Conservation (phyloP, 1,140 invertebrate genomes). For the Conus ventricosus region DNA sequence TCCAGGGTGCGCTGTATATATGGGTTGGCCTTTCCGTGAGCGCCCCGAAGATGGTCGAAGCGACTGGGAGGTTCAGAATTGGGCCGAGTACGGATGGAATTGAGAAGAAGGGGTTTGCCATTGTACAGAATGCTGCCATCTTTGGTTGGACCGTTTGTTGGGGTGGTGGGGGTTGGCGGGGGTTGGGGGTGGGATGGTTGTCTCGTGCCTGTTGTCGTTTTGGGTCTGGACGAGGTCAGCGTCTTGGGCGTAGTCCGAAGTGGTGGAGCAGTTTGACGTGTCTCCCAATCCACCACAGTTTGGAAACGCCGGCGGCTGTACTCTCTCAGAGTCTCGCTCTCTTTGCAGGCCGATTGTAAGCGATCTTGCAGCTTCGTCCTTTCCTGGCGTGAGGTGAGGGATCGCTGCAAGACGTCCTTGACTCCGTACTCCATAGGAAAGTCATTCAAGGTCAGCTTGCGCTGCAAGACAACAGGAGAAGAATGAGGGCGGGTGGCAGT, state of each 20-base stretch:
- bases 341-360: background rate
- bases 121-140: slow-evolving; percentile 33
- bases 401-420: slow-evolving; percentile 12
- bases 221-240: background rate
- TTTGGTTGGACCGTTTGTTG: slow-evolving; percentile 28
- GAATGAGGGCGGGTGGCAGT: slow-evolving; percentile 1
- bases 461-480: slow-evolving; percentile 29
- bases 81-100: slow-evolving; percentile 21
- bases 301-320: slow-evolving; percentile 31
- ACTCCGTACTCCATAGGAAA: slow-evolving; percentile 31
- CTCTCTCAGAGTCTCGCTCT: slow-evolving; percentile 31
- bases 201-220: background rate
- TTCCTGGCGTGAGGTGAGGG: background rate
- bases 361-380: slow-evolving; percentile 6
- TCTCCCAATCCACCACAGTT: slow-evolving; percentile 13
- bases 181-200: background rate
- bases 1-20: slow-evolving; percentile 20
- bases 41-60: slow-evolving; percentile 24
- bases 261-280: background rate
- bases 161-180: background rate
- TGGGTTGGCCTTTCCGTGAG: background rate
- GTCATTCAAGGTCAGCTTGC: slow-evolving; percentile 32
- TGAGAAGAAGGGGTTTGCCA: slow-evolving; percentile 8
- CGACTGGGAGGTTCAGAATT: slow-evolving; percentile 9
- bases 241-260: background rate